phyloP scores from a whole-genome alignment of 2,888 invertebrate species.

The Athripsodes cinereus region DNA sequence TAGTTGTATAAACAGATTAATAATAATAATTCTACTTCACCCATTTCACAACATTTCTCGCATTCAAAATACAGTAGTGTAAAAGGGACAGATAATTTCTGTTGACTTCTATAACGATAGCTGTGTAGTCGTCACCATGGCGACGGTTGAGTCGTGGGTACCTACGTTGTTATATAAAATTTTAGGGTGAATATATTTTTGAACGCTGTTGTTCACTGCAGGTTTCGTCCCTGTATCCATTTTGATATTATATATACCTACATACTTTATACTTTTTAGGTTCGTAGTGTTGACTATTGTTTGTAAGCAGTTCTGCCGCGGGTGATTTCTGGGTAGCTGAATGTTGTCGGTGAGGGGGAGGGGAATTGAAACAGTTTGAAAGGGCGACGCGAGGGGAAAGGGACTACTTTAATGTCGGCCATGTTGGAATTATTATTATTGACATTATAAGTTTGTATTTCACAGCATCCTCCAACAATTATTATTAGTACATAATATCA shows the following conservation, averaged over 20 bases:
- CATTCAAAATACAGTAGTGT: not conserved
- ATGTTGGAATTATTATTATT: slow-evolving; percentile 1
- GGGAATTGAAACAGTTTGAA: not conserved
- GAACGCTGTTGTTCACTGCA: not conserved
- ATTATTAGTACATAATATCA: no score
- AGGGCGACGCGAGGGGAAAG: no score
- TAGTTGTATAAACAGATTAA: no score
- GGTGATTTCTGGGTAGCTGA: not conserved
- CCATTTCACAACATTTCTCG: not conserved
- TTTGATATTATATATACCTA: not conserved
- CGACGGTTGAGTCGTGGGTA: not conserved
- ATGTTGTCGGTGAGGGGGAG: not conserved
- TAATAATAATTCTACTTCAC: no score
- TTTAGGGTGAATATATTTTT: not conserved
- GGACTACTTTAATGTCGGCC: not conserved
- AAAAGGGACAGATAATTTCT: not conserved
- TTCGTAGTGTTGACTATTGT: no score
- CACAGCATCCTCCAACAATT: not conserved
- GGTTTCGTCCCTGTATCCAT: not conserved
- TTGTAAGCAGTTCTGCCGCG: not conserved
- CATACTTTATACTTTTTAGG: no score
- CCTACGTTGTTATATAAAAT: not conserved
- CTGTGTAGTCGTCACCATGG: not conserved
- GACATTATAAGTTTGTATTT: not conserved
- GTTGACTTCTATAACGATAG: not conserved